Conservation (phyloP, 2,113 vertebrate genomes). For the Chinchilla lanigera region DNA sequence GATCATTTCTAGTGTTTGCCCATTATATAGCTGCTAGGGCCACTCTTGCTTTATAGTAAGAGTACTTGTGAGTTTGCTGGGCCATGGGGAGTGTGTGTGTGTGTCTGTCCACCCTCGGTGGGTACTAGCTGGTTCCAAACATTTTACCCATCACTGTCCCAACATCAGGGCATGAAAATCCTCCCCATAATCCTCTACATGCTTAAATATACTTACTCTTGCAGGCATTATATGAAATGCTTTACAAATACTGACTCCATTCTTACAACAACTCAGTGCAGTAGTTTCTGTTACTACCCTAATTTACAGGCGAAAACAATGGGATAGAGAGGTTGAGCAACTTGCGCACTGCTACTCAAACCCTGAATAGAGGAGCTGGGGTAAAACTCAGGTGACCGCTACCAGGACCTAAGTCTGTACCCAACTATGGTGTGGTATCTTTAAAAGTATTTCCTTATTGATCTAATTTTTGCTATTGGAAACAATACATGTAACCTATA, state of each 20-base stretch:
- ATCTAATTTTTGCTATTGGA: neutral
- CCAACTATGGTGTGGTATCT: neutral
- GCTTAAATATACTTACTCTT: neutral
- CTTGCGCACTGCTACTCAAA: neutral
- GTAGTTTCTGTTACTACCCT: constrained; percentile 12
- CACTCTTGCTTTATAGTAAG: constrained; percentile 9
- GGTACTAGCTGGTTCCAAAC: constrained; percentile 4
- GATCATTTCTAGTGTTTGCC: neutral
- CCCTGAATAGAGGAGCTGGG: neutral
- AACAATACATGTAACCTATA: neutral
- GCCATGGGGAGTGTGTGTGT: neutral
- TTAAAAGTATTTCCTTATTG: neutral
- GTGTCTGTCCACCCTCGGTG: neutral
- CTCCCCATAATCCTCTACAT: neutral
- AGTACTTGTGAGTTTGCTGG: neutral
- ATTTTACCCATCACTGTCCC: neutral
- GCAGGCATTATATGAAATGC: neutral
- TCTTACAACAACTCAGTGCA: neutral
- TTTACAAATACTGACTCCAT: constrained; percentile 38
- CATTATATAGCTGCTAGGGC: neutral
- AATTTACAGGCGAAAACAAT: neutral
- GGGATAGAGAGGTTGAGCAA: neutral
- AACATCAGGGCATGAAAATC: neutral
- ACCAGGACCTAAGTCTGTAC: neutral
- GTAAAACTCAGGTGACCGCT: neutral